Conservation (phyloP, 2,113 vertebrate species). For the Gasterosteus nipponicus region DNA sequence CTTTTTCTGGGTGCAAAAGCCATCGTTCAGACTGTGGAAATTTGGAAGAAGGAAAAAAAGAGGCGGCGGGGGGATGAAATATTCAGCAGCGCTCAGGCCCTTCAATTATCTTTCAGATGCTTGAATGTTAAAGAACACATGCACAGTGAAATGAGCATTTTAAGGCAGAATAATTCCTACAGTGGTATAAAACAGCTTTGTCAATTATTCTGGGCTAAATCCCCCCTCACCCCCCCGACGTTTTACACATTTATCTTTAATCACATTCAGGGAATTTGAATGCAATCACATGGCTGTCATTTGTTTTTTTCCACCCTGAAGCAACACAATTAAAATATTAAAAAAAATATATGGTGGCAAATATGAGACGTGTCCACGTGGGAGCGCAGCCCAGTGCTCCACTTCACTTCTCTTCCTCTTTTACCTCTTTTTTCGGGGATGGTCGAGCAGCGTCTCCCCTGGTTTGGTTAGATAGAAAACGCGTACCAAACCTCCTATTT, state of each 20-base stretch:
- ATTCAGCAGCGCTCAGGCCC: constrained; percentile 70
- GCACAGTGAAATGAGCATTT: constrained; percentile 67
- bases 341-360: constrained; percentile 31
- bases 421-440: neutral
- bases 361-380: constrained; percentile 31
- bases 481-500: no score
- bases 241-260: constrained; percentile 69
- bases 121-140: constrained; percentile 69
- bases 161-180: constrained; percentile 61
- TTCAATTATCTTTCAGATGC: constrained; percentile 76
- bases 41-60: constrained; percentile 35
- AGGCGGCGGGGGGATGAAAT: constrained; percentile 63
- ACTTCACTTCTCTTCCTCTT: neutral
- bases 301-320: constrained; percentile 48
- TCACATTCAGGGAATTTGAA: constrained; percentile 63
- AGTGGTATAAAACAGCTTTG: constrained; percentile 59
- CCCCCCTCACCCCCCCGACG: constrained; percentile 30
- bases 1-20: constrained; percentile 71
- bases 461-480: neutral
- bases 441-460: constrained; percentile 19
- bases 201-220: constrained; percentile 74
- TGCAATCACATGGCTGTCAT: constrained; percentile 51
- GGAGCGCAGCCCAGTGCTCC: constrained; percentile 24
- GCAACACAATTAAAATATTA: constrained; percentile 44
- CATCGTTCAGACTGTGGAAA: constrained; percentile 65